Base-by-base conservation (phyloP, 2,113 vertebrate genomes). In the Spizaetus ornatus region DNA sequence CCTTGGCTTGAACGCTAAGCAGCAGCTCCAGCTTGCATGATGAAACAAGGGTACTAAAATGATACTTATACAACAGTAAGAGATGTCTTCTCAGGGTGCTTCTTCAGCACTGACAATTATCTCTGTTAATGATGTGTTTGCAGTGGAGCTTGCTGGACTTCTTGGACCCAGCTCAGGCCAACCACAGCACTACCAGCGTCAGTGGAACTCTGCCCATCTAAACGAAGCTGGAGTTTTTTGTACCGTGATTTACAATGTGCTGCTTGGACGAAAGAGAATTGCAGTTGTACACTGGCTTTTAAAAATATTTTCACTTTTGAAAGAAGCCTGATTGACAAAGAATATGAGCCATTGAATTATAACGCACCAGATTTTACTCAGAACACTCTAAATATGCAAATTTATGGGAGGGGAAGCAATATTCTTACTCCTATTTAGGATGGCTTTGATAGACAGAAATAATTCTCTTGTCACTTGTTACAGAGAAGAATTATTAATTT, bases 401-500 rank as follows among this genome's bases (percentile, higher is more conserved):
- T 92, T 80, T 93, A 78, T 77, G 67, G 82, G 72, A 88, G 53
- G 38, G 52, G 47, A 94, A 90, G 85, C 50, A 92, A 92, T 90
- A 92, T 92, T 92, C 59, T 81, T 86, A 63, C 70, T 90, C 63
- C 63, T 86, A 31, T 93, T 97, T 92, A 82, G 40, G 77, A 69
- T 58, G 70, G 65, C 38, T 71, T 91, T 93, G 82, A 93, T 77
- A 88, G 95, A 81, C 90, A 87, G 73, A 94, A 96, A 90, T 81
- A 71, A 95, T 92, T 94, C 80, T 92, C 82, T 92, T 90, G 92
- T 82, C 85, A 92, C 40, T 95, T 82, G 40, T 82, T 93, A 93
- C 53, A 32, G 82, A 86, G 76, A 85, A 88, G 73, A 93, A 93
- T 80, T 73, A 76, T 78, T 96, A 93, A 95, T 95, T 90, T 93